phyloP scores from a whole-genome alignment of 2,113 vertebrate genomes.

The Lonchura striata region DNA sequence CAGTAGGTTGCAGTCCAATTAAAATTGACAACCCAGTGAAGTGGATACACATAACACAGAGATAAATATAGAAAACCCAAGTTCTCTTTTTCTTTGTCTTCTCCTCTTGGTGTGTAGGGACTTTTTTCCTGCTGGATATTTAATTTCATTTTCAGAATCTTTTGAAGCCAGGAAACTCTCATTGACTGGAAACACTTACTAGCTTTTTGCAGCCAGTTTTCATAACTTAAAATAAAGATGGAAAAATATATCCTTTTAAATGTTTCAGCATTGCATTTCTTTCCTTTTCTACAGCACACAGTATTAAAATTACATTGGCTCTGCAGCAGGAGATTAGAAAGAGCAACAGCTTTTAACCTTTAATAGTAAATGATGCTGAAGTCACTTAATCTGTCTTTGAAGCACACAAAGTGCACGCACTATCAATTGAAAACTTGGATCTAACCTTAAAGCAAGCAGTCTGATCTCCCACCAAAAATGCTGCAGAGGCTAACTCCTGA shows the following conservation, averaged over 20 bases:
- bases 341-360: conserved; percentile 64
- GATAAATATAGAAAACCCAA: conserved; percentile 65
- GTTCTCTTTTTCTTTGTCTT: conserved; percentile 17
- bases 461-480: not conserved
- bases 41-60: conserved; percentile 32
- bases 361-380: conserved; percentile 59
- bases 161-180: conserved; percentile 67
- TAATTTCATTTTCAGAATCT: conserved; percentile 53
- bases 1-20: conserved; percentile 69
- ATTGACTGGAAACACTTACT: conserved; percentile 66
- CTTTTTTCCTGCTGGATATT: conserved; percentile 31
- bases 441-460: not conserved
- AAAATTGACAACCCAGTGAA: conserved; percentile 72
- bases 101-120: not conserved
- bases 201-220: conserved; percentile 70
- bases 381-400: conserved; percentile 12
- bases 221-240: conserved; percentile 64
- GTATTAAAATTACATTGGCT: conserved; percentile 64
- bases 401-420: not conserved
- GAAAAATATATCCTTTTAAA: conserved; percentile 56
- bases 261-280: conserved; percentile 55
- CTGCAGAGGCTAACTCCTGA: not conserved
- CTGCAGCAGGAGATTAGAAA: conserved; percentile 65
- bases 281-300: conserved; percentile 29
- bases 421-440: conserved; percentile 12